Percentiles rank a stretch among this genome's conserved stretches.
Conservation (phyloP, 2,888 invertebrate species). For the Drosophila multiciliata region DNA sequence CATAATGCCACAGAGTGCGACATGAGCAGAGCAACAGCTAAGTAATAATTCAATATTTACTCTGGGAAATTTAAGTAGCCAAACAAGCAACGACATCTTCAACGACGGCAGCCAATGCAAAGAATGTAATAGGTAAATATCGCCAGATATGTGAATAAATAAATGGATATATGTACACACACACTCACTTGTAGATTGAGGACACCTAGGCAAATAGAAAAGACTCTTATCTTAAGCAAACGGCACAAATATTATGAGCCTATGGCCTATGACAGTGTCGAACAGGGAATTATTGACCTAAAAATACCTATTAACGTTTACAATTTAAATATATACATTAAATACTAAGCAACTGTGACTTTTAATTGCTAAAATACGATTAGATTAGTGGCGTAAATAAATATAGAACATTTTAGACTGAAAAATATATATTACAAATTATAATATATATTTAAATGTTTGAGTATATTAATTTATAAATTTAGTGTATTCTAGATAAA, state of each 20-base stretch:
- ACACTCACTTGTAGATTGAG: slow-evolving; percentile 11
- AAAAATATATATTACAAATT: neutral
- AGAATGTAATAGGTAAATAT: slow-evolving; percentile 54
- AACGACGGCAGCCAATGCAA: slow-evolving; percentile 60
- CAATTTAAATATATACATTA: no score
- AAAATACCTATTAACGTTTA: neutral
- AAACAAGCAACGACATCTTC: slow-evolving; percentile 51
- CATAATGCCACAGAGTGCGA: slow-evolving; percentile 31
- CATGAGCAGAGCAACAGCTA: slow-evolving; percentile 34
- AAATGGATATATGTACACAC: slow-evolving; percentile 11
- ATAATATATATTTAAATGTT: neutral
- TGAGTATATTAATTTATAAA: neutral
- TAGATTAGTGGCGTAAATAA: neutral
- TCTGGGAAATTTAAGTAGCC: slow-evolving; percentile 65
- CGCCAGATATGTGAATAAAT: slow-evolving; percentile 38
- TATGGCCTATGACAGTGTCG: neutral
- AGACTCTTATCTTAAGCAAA: slow-evolving; percentile 61
- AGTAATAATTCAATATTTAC: slow-evolving; percentile 62
- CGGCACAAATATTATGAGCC: slow-evolving; percentile 12
- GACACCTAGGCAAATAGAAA: slow-evolving; percentile 50
- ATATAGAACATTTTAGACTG: accelerated
- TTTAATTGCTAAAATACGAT: neutral
- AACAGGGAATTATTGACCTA: neutral
- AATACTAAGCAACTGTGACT: neutral
- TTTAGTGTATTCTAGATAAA: no score